phyloP scores from a whole-genome alignment of 2,888 invertebrate genomes.

The Synergus japonicus region DNA sequence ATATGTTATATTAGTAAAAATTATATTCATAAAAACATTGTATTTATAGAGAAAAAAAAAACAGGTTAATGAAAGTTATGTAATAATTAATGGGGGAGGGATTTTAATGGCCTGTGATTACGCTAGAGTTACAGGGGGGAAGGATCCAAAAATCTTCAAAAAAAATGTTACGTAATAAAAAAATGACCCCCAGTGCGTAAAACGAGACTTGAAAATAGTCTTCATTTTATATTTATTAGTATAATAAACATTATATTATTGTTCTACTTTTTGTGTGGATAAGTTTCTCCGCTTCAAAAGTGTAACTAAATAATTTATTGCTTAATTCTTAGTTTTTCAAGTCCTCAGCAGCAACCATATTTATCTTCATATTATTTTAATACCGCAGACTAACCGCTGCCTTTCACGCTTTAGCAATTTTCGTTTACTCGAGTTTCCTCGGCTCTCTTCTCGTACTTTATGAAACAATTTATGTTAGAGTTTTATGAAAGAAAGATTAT shows the following conservation, averaged over 20 bases:
- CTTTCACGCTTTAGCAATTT: constrained; percentile 53
- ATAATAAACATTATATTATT: background rate
- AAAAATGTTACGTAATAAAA: no score
- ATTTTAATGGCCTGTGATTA: no score
- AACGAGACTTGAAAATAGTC: no score
- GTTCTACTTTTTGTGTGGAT: background rate
- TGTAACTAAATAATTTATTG: constrained; percentile 60
- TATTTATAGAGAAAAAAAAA: no score
- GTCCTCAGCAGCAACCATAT: constrained; percentile 60
- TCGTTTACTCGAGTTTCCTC: constrained; percentile 50
- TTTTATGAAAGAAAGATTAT: constrained; percentile 26
- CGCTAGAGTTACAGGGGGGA: no score
- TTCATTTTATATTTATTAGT: background rate
- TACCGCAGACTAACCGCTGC: constrained; percentile 60
- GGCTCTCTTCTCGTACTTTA: background rate
- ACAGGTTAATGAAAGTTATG: no score
- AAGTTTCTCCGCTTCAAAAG: background rate
- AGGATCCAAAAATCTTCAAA: no score
- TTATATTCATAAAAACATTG: no score
- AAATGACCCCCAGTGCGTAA: background rate
- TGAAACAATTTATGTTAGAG: constrained; percentile 24
- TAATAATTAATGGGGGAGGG: no score
- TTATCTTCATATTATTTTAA: constrained; percentile 72
- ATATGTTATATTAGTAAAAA: no score
- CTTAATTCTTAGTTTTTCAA: constrained; percentile 63